These are phyloP conservation scores for Orestias chungarensis DNA, from an alignment of 2,797 vertebrate genomes.

Conservation along the genomic window DNA sequence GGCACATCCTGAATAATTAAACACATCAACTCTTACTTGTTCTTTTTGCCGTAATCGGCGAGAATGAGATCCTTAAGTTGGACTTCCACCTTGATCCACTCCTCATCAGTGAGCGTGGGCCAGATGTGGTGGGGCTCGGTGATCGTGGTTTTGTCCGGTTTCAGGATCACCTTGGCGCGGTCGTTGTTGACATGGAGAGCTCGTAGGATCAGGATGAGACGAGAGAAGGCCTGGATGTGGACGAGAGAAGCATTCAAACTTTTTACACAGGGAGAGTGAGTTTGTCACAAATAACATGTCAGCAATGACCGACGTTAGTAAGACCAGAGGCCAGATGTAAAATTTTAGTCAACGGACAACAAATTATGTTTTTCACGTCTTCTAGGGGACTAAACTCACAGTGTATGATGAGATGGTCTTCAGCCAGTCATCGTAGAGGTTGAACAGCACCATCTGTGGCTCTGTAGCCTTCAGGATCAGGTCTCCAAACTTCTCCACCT, in stretches of 20 bases:
- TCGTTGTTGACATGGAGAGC: constrained; percentile 98
- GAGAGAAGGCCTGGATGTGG: constrained; percentile 91
- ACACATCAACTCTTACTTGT: constrained; percentile 87
- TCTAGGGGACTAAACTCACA: constrained; percentile 72
- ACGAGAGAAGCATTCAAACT: constrained; percentile 24
- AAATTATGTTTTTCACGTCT: not conserved
- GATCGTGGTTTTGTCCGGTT: constrained; percentile 98
- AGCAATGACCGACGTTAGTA: too few species aligned
- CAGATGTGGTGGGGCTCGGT: constrained; percentile 99
- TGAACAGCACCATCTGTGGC: constrained; percentile 99
- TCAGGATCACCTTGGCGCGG: constrained; percentile 97
- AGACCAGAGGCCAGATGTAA: too few species aligned
- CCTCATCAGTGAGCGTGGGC: constrained; percentile 97
- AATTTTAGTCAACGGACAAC: not conserved
- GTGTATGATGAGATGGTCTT: constrained; percentile 99
- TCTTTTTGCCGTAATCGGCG: constrained; percentile 99
- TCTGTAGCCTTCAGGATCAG: constrained; percentile 98
- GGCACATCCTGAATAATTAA: not conserved
- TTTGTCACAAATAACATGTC: not conserved
- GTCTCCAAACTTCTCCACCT: constrained; percentile 99
- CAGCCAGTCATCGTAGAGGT: constrained; percentile 99
- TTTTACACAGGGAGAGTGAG: constrained; percentile 29
- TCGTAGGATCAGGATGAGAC: constrained; percentile 96
- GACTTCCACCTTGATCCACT: constrained; percentile 99
- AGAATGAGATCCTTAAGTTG: constrained; percentile 98